Evolutionary conservation across 1,140 invertebrate species (phyloP), one percentile per base, ranked within the genome.

Genomic region (Nephila pilipes): DNA sequence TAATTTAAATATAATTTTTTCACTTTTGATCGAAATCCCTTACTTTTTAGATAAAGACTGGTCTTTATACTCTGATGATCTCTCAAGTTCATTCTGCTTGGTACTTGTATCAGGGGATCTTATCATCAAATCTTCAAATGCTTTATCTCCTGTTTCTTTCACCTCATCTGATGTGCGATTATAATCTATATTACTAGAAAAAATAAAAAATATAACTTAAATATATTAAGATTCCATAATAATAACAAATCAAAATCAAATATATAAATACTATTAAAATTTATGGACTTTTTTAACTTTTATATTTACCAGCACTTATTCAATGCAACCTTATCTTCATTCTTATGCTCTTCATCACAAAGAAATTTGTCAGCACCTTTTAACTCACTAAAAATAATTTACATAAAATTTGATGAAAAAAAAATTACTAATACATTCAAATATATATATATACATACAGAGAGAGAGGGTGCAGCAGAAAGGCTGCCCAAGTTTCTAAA

Each of bases 321-420:
- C 29, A 54, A 4, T 58, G 80, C 38, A 83, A 20, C 20, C 1
- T 18, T 36, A 57, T 58, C 38, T 58, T 87, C 83, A 38, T 10
- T 87, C 16, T 79, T 92, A 36, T 87, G 63, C 25, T 93, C 92
- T 57, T 88, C 87, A 29, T 93, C 92, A 88, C 85, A 88, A 79
- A 93, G 79, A 88, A 81, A 93, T 83, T 88, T 88, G 65, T 93
- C 92, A 54, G 92, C 92, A 29, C 65, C 92, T 85, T 93, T 93
- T 32, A 93, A 55, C 65, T 93, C 92, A 81, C 92, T 93, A 80
- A 91, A 91, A 83, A 91, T n/a, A 4, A 87, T 12, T 18, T 18
- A 38, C 8, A n/a, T 0, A 36, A 38, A 55, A 54, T 32, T 16
- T 25, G 10, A 89, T 89, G 38, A 22, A 12, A 20, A 81, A 79